phyloP scores from a whole-genome alignment of 2,888 invertebrate species.

The Sylvicola fuscatus region DNA sequence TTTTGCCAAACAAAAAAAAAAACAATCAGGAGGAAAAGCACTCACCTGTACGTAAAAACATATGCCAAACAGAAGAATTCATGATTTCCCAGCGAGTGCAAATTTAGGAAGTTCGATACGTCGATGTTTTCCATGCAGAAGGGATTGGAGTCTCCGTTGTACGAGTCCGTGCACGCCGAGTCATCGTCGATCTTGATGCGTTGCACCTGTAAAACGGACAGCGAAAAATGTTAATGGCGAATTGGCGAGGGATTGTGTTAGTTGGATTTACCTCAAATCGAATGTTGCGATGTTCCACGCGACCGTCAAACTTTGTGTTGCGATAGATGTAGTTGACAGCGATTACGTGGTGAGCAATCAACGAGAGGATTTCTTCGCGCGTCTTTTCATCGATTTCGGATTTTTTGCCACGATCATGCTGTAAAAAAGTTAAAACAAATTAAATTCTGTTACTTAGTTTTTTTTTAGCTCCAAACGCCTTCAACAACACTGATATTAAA shows the following conservation, averaged over 20 bases:
- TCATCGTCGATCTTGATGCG: slow-evolving; percentile 75
- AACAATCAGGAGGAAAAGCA: slow-evolving; percentile 5
- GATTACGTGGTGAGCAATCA: slow-evolving; percentile 96
- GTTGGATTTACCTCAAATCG: slow-evolving; percentile 66
- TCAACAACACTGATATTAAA: no score
- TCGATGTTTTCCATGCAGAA: slow-evolving; percentile 96
- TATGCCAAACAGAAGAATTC: slow-evolving; percentile 99
- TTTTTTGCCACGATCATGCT: slow-evolving; percentile 54
- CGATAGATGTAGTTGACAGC: slow-evolving; percentile 95
- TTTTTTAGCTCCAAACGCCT: no score
- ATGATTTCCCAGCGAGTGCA: slow-evolving; percentile 93
- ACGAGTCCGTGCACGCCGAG: slow-evolving; percentile 42
- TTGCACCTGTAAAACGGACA: slow-evolving; percentile 16
- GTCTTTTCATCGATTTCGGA: slow-evolving; percentile 68
- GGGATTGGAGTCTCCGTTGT: slow-evolving; percentile 53
- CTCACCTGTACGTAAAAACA: slow-evolving; percentile 70
- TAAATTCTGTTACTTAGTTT: no score
- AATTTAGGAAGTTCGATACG: slow-evolving; percentile 95
- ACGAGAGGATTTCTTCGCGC: slow-evolving; percentile 86
- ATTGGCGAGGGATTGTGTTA: no score
- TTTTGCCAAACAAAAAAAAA: no score
- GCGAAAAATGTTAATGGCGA: slow-evolving; percentile 3
- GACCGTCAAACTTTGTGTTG: slow-evolving; percentile 84
- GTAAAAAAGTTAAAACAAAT: slow-evolving; percentile 9
- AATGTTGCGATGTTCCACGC: slow-evolving; percentile 74